Evolutionary conservation across 1,140 invertebrate genomes (phyloP), one percentile per base, ranked within the genome.

Genomic region (Cherax destructor): DNA sequence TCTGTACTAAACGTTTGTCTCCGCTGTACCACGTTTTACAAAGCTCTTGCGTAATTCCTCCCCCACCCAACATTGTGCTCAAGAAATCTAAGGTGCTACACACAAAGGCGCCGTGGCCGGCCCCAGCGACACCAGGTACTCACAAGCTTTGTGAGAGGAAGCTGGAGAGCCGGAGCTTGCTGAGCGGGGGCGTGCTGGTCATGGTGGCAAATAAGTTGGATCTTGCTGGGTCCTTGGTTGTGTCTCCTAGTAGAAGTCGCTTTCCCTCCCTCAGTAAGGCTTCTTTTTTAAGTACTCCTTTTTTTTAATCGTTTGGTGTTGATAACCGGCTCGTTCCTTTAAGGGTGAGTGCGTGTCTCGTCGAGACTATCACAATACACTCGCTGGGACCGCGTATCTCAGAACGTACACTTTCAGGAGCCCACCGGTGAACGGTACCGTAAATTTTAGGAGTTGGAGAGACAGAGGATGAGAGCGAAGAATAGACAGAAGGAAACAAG

Each of bases 101-200:
- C 52, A 56, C 52, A 10, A 9, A 56, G 52, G 52, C 4, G 52
- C 52, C 13, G 9, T 56, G 52, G 6, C 9, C 13, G 18, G 18
- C 61, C 13, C 61, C 18, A 65, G 1, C 5, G 4, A 65, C 16
- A 21, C 21, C 13, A 65, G 69, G 24, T 74, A 74, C 69, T 74
- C 24, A 74, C 69, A 74, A 74, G 69, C 69, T 74, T 30, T 74
- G 69, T 30, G 69, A 74, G n/a, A 74, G 69, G n/a, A 74, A 74
- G 69, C 69, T 74, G 3, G 69, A 74, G n/a, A 74, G 69, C 7
- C 69, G n/a, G 6, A 74, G 11, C 24, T 74, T 74, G 69, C 69
- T 74, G 24, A 74, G 69, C 7, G 69, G 69, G 5, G 69, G 69
- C 24, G 69, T 74, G 69, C 69, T 74, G n/a, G 69, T 74, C 69